Evolutionary conservation across 2,888 invertebrate species (phyloP), one percentile per base, ranked within the genome.

Genomic region (Dryobota labecula): DNA sequence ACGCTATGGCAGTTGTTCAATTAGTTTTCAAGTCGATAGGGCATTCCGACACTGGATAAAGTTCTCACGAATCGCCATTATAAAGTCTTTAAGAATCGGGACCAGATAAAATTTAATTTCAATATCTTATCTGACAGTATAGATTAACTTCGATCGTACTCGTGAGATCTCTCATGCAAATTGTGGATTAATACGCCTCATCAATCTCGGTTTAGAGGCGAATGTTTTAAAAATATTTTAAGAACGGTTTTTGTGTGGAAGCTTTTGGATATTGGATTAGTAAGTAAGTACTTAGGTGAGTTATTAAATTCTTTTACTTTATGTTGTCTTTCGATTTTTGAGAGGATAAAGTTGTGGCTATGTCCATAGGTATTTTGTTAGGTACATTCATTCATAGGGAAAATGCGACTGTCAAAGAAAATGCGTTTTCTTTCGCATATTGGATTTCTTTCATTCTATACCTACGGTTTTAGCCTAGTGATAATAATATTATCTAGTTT

Each of bases 51-150:
- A 68, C 69, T 62, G 78, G 86, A 88, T 85, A 86, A 90, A 91
- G 87, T 92, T 90, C 83, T 82, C 76, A 86, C 83, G 74, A 77
- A 69, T 78, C 79, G 58, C 90, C 88, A 91, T 92, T 91, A 91
- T 89, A 90, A 92, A 91, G 89, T 91, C 88, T 89, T 91, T 88
- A 88, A 87, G 88, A 83, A 87, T 83, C 73, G 82, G 73, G 78
- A 87, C 84, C 75, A 89, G 90, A 92, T 92, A 90, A 91, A 89
- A 92, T 91, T 90, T 86, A 89, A 90, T 91, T 92, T 92, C 89
- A 90, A 91, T 91, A 90, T 89, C 88, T 90, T 89, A 89, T 88
- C 89, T 85, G 88, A 88, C 88, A 86, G 87, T 88, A 82, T 80
- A 73, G 76, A 88, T 86, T 88, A 87, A 84, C 80, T 83, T 82